Percentiles rank a stretch among this genome's conserved stretches.
Conservation (phyloP, 2,113 vertebrate species). For the Podiceps cristatus region DNA sequence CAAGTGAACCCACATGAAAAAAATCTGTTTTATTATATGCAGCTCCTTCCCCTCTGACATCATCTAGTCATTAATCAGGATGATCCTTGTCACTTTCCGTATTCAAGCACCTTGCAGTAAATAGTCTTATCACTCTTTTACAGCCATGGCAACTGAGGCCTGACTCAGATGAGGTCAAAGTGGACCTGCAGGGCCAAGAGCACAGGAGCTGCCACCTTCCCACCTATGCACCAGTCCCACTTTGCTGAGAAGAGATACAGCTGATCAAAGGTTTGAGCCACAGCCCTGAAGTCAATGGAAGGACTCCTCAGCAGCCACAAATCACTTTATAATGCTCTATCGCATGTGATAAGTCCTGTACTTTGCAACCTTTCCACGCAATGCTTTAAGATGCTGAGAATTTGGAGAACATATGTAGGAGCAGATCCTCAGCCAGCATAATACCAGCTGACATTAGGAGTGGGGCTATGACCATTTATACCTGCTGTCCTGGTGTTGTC, state of each 20-base stretch:
- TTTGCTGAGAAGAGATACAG: neutral
- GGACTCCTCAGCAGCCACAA: neutral
- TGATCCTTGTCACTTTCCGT: conserved; percentile 33
- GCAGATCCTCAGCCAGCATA: neutral
- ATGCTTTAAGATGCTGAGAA: neutral
- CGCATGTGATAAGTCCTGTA: neutral
- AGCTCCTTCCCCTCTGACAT: neutral
- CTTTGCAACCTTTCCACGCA: conserved; percentile 18
- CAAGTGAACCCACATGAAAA: neutral
- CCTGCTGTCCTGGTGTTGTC: neutral
- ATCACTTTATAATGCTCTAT: neutral
- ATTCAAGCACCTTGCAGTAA: neutral
- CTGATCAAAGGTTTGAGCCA: conserved; percentile 58
- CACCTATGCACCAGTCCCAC: neutral
- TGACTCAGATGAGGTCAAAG: neutral
- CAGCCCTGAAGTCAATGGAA: neutral
- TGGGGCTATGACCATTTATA: neutral
- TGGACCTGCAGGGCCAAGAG: neutral
- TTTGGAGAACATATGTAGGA: neutral
- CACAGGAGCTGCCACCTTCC: neutral
- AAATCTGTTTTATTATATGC: neutral
- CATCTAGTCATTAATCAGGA: neutral
- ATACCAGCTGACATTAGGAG: neutral
- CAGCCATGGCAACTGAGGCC: neutral
- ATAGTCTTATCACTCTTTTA: conserved; percentile 34